Evolutionary conservation across 2,888 invertebrate genomes (phyloP).

Genomic region (Salpingus planirostris): DNA sequence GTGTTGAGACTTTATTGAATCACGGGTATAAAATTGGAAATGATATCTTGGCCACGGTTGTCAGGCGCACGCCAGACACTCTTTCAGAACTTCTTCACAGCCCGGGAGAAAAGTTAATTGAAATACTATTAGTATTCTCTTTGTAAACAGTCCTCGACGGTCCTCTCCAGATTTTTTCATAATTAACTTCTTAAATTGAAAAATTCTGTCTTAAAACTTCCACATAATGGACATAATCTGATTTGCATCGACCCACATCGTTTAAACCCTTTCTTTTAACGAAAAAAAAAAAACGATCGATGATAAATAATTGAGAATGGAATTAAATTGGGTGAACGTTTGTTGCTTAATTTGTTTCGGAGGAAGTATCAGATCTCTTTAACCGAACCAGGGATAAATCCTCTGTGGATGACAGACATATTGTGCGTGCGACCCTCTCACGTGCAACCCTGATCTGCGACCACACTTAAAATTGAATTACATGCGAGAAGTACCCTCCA

Average conservation of each 20-base stretch:
- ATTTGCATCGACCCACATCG: constrained; percentile 14
- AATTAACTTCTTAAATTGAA: constrained; percentile 36
- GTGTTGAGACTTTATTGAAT: constrained; percentile 40
- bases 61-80: constrained; percentile 36
- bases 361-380: constrained; percentile 6
- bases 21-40: constrained; percentile 39
- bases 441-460: constrained; percentile 15
- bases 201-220: constrained; percentile 20
- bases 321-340: neutral
- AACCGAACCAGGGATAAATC: constrained; percentile 4
- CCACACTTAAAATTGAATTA: constrained; percentile 36
- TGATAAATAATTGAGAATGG: constrained; percentile 1
- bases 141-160: constrained; percentile 29
- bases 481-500: constrained; percentile 22
- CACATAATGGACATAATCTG: constrained; percentile 15
- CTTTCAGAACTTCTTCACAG: constrained; percentile 34
- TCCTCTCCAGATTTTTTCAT: constrained; percentile 31
- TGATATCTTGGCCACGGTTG: constrained; percentile 38
- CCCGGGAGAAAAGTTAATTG: constrained; percentile 37
- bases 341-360: constrained; percentile 1
- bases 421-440: constrained; percentile 6
- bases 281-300: too few relatives aligned
- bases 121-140: constrained; percentile 38
- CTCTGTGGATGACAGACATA: constrained; percentile 14
- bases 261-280: constrained; percentile 6